Base-by-base conservation (phyloP, 2,797 vertebrate species). In the Characodon lateralis region DNA sequence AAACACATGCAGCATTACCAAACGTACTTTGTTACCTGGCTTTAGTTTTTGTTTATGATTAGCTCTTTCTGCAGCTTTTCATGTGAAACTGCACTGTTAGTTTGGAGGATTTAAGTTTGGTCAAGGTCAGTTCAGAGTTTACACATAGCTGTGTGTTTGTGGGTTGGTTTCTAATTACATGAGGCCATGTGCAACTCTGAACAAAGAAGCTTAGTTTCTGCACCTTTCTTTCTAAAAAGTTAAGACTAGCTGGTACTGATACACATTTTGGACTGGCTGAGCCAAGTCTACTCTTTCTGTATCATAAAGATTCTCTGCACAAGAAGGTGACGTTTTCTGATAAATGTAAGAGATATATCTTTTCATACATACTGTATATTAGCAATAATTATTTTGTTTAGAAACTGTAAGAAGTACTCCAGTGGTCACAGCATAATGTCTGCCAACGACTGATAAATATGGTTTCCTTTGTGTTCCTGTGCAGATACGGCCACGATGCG, bases 401-500 rank as follows among this genome's bases (percentile, higher is more conserved):
- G 22, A 41, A 18, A 35, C 7, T 12, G 13, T 13, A 43, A 20
- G 48, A 70, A 48, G 9, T 16, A n/a, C 5, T 48, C 26, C 28
- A 28, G 59, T 61, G 26, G 26, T 16, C 43, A 16, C 66, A 26
- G 43, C 7, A 0, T 51, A 31, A 51, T 35, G 69, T 43, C 22
- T 1, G 6, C 6, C 18, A 71, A 28, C n/a, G 2, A 10, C 18
- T 20, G 6, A n/a, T 16, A 0, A n/a, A 50, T 14, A 16, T 20
- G 0, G 43, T 68, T 43, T 0, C 20, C 58, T 24, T 61, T 43
- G 22, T 51, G 43, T 28, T 14, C 39, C 31, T 48, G 18, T 41
- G n/a, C 90, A 99, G 98, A 88, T 99, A 97, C 78, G 98, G 98
- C 73, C 95, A 77, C 35, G 92, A 95, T 35, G 97, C 97, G 48